Evolutionary conservation across 2,888 invertebrate species (phyloP), one percentile per base, ranked within the genome.

Genomic region (Oxyteleia sp.): DNA sequence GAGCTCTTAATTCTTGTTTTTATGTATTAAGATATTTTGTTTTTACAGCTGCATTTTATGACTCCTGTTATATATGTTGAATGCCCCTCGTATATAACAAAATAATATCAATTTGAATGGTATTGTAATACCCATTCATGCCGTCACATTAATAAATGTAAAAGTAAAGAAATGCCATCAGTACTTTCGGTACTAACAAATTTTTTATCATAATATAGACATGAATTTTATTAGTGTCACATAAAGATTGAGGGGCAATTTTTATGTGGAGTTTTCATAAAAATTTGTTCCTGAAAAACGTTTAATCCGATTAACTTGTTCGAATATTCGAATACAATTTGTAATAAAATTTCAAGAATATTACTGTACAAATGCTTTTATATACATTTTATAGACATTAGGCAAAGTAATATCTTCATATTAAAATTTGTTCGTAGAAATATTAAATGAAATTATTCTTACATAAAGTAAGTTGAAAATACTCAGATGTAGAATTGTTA

Each of bases 291-390:
- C 35, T 55, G 35, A 55, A 49, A 55, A 55, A 11, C 51, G 35
- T 7, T 55, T 55, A 55, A 55, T 55, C 55, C 35, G 55, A 55
- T 55, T 55, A 55, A 35, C 35, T 16, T 35, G 2, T 35, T 55
- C 32, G 55, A 55, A 55, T 55, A 55, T 55, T 55, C 35, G 35
- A 55, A 35, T 26, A 55, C 55, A 35, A 18, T 55, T 55, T 55
- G 55, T 55, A 32, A 55, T 55, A 55, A 55, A 55, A 55, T n/a
- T 32, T 32, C 11, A 55, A 35, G 35, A 55, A 35, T 55, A 16
- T 4, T 3, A 35, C 29, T 5, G n/a, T 4, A 16, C 11, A 35
- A 55, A 55, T 35, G 13, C 1, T 55, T 55, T 55, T 35, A 55
- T 35, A 10, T n/a, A 10, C 55, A 18, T 32, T 55, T 55, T 55